A percentile compares a stretch with the other conserved stretches of the same genome.
phyloP scores from a whole-genome alignment of 1,140 invertebrate genomes.

The Saxidomus purpurata region DNA sequence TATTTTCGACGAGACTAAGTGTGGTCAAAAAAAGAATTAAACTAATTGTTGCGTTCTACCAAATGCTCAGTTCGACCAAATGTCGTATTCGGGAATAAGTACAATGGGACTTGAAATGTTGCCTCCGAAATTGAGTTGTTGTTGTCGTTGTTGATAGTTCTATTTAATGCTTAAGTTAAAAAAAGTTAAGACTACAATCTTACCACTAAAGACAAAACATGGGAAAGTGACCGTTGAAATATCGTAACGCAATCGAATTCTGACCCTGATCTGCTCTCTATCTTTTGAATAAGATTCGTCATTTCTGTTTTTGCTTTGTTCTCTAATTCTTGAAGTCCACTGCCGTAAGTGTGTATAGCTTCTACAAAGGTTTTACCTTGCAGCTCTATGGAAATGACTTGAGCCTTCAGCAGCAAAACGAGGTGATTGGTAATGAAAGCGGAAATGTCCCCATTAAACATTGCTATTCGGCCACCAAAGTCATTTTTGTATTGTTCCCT shows the following conservation, averaged over 20 bases:
- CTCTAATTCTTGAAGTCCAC: slow-evolving; percentile 8
- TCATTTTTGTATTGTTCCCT: neutral
- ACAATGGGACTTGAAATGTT: too few relatives aligned
- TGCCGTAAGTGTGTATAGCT: neutral
- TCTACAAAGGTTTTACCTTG: neutral
- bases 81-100: too few relatives aligned
- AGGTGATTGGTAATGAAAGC: neutral
- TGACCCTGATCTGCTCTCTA: neutral
- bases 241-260: neutral
- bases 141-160: too few relatives aligned
- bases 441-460: slow-evolving; percentile 4
- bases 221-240: neutral
- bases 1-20: too few relatives aligned
- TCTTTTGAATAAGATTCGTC: neutral
- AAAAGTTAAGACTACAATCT: too few relatives aligned
- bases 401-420: neutral
- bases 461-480: neutral
- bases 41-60: too few relatives aligned
- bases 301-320: neutral
- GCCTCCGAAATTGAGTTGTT: too few relatives aligned
- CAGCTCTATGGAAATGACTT: neutral
- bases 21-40: too few relatives aligned
- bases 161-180: too few relatives aligned
- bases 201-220: neutral
- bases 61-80: too few relatives aligned